Base-by-base conservation (phyloP, 1,140 invertebrate genomes). In the Tetranychus cinnabarinus region DNA sequence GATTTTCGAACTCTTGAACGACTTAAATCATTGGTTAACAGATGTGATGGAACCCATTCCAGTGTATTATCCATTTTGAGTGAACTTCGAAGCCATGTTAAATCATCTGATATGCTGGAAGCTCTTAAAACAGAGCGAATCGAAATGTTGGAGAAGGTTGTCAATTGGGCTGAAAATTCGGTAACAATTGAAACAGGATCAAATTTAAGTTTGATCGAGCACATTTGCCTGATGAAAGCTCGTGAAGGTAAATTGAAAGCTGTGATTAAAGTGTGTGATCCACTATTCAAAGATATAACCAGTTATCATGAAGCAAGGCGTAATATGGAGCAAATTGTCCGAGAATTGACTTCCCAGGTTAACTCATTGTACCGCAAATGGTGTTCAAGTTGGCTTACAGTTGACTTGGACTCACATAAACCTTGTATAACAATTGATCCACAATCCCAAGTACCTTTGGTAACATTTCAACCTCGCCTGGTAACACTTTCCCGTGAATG, bases 341-440 rank as follows among this genome's bases (percentile, higher is more conserved):
- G 37, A 42, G 60, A 63, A 42, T 55, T 64, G 45, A 39, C 10
- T 1, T 36, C 59, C 10, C 54, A 64, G 36, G 56, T 42, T 1
- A 31, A 3, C 3, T 7, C 34, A 54, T 31, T 62, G n/a, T 64
- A 47, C 45, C 13, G 37, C 1, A 6, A 46, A 47, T 64, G 63
- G 63, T 54, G 54, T 46, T 15, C 31, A 8, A 23, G 33, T 50
- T 36, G 34, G 3, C n/a, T n/a, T 15, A 10, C 23, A 33, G 34
- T 59, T 23, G 33, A 55, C 33, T 42, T 59, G 8, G 54, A 64
- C 42, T 7, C 37, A 23, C 4, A 58, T 8, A 31, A 34, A 46
- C 63, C 34, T 23, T 64, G 63, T 42, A 64, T 64, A 35, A 36
- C 37, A 1, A 59, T 62, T 48, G 63, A 64, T 56, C 8, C 23